Evolutionary conservation across 2,797 vertebrate genomes (phyloP), one percentile per base, ranked within the genome.

Genomic region (Danio kyathit): DNA sequence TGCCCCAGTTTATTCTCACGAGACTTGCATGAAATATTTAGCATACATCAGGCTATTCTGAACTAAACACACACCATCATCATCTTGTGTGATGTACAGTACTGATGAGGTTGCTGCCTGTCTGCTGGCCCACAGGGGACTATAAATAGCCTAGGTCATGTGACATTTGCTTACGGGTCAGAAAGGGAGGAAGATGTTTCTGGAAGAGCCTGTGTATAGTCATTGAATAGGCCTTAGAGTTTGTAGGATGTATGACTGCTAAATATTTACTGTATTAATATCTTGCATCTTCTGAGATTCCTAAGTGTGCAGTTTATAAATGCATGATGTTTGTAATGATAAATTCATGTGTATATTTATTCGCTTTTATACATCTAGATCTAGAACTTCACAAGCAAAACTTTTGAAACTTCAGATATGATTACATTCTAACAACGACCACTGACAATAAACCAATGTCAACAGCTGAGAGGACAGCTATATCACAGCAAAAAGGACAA

Each of bases 71-170:
- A 29, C 10, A 52, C 3, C 49, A 52, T 52, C 49, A 5, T 65
- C 14, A 64, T 74, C 11, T 48, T 11, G 44, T 64, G n/a, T 52
- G 48, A 70, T 71, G 64, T 10, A 71, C 29, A 29, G 29, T 29
- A 59, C 73, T 56, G 54, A 57, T 51, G 52, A 76, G 29, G 48
- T 60, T 38, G 65, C 77, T 44, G 43, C 52, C 16, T 56, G 81
- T 63, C 76, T 75, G 81, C 79, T 74, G 82, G 83, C 79, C 87
- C 63, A 69, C 79, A 81, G 17, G 9, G 7, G 1, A 65, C 81
- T 82, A 82, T 87, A 92, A 91, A 93, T 92, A 93, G 87, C 84
- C 82, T 66, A 46, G 73, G 86, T 92, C 92, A 93, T 87, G 66
- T 92, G 91, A 91, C 84, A 76, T 21, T 21, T 51, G 69, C 84